Evolutionary conservation across 2,797 vertebrate species (phyloP).

Genomic region (Sphenopsis melanotis): DNA sequence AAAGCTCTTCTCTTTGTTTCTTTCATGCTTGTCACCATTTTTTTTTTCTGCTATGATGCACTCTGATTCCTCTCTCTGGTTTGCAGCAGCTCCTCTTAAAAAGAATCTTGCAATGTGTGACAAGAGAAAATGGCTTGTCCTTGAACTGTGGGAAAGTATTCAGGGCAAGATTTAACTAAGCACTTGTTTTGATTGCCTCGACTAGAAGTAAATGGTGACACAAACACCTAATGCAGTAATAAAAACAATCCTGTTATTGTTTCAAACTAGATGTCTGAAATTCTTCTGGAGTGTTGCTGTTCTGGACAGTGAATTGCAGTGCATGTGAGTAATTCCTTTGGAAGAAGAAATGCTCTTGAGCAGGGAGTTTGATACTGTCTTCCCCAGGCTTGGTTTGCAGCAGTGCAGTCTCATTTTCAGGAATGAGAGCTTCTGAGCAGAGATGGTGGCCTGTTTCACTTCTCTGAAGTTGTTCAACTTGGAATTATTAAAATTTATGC

Average conservation of each 20-base stretch:
- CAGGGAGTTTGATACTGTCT: not conserved
- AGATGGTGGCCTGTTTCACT: not conserved
- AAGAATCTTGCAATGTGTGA: not conserved
- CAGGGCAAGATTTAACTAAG: not conserved
- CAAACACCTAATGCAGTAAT: not conserved
- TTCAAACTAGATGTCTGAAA: not conserved
- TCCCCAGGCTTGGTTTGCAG: not conserved
- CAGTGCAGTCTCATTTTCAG: not conserved
- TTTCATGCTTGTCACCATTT: conserved; percentile 10
- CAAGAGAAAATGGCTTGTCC: conserved; percentile 20
- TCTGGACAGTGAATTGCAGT: not conserved
- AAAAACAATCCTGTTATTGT: not conserved
- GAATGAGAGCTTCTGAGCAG: not conserved
- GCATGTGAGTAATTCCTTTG: not conserved
- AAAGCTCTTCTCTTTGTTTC: not conserved
- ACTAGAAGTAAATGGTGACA: not conserved
- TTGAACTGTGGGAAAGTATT: not conserved
- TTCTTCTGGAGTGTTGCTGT: not conserved
- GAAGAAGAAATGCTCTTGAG: not conserved
- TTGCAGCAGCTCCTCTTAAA: conserved; percentile 4
- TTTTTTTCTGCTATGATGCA: not conserved
- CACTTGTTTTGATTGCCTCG: not conserved
- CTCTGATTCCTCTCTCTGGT: not conserved
- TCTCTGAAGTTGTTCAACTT: not conserved
- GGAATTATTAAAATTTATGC: accelerated